Conservation (phyloP, 2,888 invertebrate genomes). For the Philopedon plagiatum region DNA sequence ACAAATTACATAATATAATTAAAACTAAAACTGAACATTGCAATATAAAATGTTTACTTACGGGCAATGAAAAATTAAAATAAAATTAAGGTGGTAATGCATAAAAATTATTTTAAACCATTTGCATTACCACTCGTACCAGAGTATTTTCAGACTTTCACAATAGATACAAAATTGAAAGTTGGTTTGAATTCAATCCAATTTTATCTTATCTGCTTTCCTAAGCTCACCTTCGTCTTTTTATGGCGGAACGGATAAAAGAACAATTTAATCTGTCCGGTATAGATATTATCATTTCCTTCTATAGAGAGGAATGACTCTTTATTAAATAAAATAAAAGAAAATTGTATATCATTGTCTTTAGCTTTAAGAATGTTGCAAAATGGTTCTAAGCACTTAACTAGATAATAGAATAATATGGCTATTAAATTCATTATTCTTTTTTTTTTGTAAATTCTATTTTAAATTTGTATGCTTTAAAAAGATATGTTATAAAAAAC, state of each 20-base stretch:
- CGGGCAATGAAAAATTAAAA: too few species aligned
- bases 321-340: conserved; percentile 1
- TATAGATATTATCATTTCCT: conserved; percentile 16
- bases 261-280: conserved; percentile 45
- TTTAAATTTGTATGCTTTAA: too few species aligned
- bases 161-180: conserved; percentile 2
- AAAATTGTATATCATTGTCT: neutral
- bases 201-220: conserved; percentile 14
- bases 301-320: neutral
- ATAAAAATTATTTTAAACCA: neutral
- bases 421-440: too few species aligned
- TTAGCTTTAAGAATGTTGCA: neutral
- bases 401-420: too few species aligned
- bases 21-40: too few species aligned
- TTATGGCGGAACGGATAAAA: conserved; percentile 30
- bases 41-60: too few species aligned
- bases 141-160: neutral
- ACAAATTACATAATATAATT: too few species aligned
- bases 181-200: conserved; percentile 8
- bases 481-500: too few species aligned
- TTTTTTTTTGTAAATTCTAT: too few species aligned
- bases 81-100: neutral
- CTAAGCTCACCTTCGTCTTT: conserved; percentile 21
- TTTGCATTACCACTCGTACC: neutral
- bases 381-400: neutral